Conservation (phyloP, 35 echinoderm and acorn worm genomes). For the Acanthaster planci region DNA sequence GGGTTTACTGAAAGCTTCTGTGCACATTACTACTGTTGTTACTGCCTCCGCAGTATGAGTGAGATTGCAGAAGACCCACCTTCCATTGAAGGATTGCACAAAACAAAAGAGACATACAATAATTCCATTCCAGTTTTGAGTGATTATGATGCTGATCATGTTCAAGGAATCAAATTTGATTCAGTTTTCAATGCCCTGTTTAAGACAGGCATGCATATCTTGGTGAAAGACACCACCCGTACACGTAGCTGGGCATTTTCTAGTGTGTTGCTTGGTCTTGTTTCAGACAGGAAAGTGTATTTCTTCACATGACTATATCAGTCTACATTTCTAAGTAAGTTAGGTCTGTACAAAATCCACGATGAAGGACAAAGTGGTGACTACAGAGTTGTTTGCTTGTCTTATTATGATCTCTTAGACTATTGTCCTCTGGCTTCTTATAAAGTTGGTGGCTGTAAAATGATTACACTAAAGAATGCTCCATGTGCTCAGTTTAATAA, state of each 20-base stretch:
- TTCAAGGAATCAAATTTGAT: constrained; percentile 52
- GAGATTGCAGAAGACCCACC: background rate
- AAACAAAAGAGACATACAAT: constrained; percentile 5
- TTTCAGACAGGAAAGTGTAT: background rate
- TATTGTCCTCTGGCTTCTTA: constrained; percentile 26
- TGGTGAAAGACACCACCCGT: too few species aligned
- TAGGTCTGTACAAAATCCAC: background rate
- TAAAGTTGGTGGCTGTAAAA: background rate
- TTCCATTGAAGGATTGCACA: background rate
- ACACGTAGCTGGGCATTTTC: too few species aligned
- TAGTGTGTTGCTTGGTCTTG: too few species aligned
- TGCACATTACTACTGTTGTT: constrained; percentile 12
- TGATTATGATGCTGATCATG: background rate
- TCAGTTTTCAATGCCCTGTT: constrained; percentile 63
- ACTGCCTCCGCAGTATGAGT: constrained; percentile 6
- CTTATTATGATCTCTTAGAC: background rate
- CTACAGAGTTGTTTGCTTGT: constrained; percentile 9
- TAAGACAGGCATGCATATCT: constrained; percentile 61
- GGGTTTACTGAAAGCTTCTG: constrained; percentile 37
- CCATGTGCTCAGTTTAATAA: constrained; percentile 4
- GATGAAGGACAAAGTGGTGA: too few species aligned
- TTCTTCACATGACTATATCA: background rate
- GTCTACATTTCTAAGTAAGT: background rate
- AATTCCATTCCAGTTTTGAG: constrained; percentile 1
- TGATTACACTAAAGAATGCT: constrained; percentile 22